Evolutionary conservation across 2,113 vertebrate genomes (phyloP).

Genomic region (Tapirus terrestris): DNA sequence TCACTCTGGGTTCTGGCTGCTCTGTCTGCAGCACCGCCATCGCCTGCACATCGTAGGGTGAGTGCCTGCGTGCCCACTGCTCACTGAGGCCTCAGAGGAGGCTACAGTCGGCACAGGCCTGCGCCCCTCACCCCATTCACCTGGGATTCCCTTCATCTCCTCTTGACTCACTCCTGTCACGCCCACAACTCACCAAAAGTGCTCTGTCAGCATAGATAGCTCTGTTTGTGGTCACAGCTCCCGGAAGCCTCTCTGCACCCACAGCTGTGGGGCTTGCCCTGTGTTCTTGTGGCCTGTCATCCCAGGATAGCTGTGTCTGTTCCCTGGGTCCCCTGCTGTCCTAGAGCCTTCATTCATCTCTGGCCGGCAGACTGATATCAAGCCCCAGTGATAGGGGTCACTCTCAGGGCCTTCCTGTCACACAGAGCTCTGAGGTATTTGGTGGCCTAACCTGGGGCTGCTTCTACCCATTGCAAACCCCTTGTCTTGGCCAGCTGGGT

Average conservation of each 20-base stretch:
- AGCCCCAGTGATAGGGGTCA: background rate
- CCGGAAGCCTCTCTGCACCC: background rate
- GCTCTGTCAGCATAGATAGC: background rate
- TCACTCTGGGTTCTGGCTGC: background rate
- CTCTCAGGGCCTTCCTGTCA: background rate
- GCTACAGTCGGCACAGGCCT: background rate
- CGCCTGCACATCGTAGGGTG: fast-evolving
- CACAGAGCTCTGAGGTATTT: background rate
- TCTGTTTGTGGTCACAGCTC: background rate
- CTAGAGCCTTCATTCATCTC: background rate
- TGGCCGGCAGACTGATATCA: background rate
- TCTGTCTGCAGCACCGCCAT: background rate
- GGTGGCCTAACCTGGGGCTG: background rate
- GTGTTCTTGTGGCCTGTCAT: background rate
- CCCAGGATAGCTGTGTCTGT: background rate
- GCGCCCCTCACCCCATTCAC: background rate
- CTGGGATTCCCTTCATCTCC: background rate
- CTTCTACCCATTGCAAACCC: background rate
- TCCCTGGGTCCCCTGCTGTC: background rate
- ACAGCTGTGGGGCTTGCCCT: background rate
- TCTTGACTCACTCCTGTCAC: background rate
- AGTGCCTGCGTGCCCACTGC: background rate
- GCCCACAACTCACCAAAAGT: background rate
- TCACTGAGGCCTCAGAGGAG: background rate
- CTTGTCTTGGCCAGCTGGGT: background rate